Conservation (phyloP, 2,113 vertebrate species). For the Globicephala melas region DNA sequence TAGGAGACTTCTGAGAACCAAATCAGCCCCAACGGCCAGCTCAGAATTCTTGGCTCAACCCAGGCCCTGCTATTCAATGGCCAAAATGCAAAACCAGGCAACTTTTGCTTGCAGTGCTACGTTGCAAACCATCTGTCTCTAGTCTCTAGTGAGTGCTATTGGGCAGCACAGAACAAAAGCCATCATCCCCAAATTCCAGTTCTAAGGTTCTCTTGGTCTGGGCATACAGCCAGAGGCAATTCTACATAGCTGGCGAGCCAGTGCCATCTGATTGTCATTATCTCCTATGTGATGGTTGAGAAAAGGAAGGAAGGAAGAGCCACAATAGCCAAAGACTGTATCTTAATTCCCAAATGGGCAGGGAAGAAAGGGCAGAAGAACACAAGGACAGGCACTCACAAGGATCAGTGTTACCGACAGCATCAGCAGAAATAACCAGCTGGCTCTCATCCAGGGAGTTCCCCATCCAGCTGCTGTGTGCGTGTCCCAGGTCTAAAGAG, state of each 20-base stretch:
- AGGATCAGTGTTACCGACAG: background rate
- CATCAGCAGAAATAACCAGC: background rate
- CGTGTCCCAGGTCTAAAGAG: background rate
- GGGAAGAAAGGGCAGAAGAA: background rate
- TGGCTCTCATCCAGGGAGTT: background rate
- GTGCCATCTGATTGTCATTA: background rate
- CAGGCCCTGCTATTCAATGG: background rate
- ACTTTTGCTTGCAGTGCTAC: background rate
- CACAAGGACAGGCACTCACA: background rate
- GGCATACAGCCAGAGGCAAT: background rate
- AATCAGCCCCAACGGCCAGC: background rate
- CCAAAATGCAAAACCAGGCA: conserved; percentile 34
- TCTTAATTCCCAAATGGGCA: background rate
- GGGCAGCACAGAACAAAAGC: background rate
- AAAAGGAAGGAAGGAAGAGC: background rate
- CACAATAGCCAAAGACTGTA: background rate
- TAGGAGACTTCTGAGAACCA: background rate
- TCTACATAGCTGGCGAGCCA: background rate
- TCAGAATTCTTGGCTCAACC: background rate
- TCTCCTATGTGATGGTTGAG: background rate
- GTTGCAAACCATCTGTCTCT: background rate
- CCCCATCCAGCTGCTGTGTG: background rate
- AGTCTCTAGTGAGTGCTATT: background rate
- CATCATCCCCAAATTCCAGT: background rate
- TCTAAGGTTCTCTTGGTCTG: conserved; percentile 11